Evolutionary conservation across 2,888 invertebrate genomes (phyloP), one percentile per base, ranked within the genome.

Genomic region (Encarsia formosa): DNA sequence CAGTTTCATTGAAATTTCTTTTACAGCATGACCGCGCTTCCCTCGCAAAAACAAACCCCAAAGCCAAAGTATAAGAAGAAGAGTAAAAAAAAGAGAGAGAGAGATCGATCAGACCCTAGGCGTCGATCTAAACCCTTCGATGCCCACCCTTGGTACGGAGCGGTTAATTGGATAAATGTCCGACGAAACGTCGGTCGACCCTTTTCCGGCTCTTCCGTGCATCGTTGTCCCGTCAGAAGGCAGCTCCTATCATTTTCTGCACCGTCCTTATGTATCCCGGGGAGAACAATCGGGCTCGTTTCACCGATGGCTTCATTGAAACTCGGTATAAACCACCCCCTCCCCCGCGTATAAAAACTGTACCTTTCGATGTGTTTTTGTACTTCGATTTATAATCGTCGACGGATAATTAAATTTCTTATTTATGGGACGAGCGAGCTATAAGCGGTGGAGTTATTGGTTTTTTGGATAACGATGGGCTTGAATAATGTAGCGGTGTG

Each of bases 131-230:
- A 63, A 60, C 62, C 65, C 60, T 52, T 59, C 61, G 62, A 62
- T 60, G 46, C 18, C 16, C 18, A 18, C 8, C 19, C 24, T 2
- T 61, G 63, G 62, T 62, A 63, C 63, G 64, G 65, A 67, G 62
- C 68, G 65, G 70, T 71, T 73, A 72, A 73, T 73, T 73, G 72
- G 71, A 73, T 73, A 72, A 73, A 73, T 73, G 73, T 73, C 72
- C 70, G 66, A 69, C 65, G 67, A 69, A 43, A 67, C 63, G 63
- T 61, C 58, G 63, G 60, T 58, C 61, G 61, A 63, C 57, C 61
- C 59, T 62, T 62, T 59, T 63, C 59, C 55, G 59, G 52, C 50
- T 60, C 59, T 58, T 56, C 43, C 59, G 59, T 53, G 53, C 50
- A 53, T 48, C 58, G 54, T 54, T 55, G 20, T 11, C 16, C 31